Conservation (phyloP, 1,140 invertebrate genomes). For the Caenorhabditis tropicalis region DNA sequence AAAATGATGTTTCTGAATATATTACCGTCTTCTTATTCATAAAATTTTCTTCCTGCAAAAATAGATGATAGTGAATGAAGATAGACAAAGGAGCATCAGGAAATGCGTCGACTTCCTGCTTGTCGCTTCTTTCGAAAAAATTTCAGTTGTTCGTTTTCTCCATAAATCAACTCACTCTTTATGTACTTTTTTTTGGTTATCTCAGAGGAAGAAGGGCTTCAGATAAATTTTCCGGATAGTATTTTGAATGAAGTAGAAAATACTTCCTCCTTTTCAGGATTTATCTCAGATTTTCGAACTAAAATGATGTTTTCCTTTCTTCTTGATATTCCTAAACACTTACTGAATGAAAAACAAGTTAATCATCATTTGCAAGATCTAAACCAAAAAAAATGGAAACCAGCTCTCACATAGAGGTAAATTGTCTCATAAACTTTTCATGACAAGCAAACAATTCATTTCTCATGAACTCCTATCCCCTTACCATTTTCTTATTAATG, state of each 20-base stretch:
- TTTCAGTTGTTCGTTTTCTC: background rate
- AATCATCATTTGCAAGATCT: too few species aligned
- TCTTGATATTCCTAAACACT: too few species aligned
- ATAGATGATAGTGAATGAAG: background rate
- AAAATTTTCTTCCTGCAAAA: background rate
- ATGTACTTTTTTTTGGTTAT: background rate
- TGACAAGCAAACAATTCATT: slow-evolving; percentile 13
- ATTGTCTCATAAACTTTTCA: background rate
- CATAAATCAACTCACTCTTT: background rate
- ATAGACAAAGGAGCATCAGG: slow-evolving; percentile 16
- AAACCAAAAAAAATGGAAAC: too few species aligned
- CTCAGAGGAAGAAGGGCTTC: background rate
- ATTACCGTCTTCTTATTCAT: background rate
- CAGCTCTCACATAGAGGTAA: too few species aligned
- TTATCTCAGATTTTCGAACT: too few species aligned
- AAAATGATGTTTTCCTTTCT: too few species aligned
- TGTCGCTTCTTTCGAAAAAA: background rate
- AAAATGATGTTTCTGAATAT: background rate
- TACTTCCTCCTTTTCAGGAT: too few species aligned
- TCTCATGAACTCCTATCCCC: background rate
- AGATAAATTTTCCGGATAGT: too few species aligned
- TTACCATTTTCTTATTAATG: slow-evolving; percentile 28
- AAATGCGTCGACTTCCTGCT: background rate
- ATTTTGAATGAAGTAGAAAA: too few species aligned
- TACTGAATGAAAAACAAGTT: too few species aligned